Evolutionary conservation across 2,797 vertebrate species (phyloP).

Genomic region (Leptoclinus maculatus): DNA sequence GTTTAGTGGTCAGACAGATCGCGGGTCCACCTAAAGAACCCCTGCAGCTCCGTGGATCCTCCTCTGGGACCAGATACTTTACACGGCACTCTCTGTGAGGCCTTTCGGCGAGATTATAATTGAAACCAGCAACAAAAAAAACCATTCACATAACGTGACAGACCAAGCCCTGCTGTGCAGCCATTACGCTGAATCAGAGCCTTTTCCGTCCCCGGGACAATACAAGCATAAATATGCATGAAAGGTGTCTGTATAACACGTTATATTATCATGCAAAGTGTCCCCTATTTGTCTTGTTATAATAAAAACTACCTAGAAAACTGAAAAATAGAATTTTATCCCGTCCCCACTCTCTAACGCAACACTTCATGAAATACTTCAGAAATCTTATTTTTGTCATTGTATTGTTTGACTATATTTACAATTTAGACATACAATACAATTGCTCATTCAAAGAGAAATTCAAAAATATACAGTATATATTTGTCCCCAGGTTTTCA

Average conservation of each 20-base stretch:
- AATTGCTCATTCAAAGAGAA: background rate
- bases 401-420: background rate
- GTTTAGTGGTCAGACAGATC: conserved; percentile 35
- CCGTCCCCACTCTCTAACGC: background rate
- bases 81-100: conserved; percentile 22
- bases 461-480: no score
- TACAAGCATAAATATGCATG: background rate
- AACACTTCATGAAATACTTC: background rate
- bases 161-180: conserved; percentile 47
- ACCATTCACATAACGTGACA: conserved; percentile 48
- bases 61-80: conserved; percentile 48
- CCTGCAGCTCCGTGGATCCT: conserved; percentile 44
- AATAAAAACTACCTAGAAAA: background rate
- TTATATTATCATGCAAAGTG: background rate
- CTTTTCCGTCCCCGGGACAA: background rate
- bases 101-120: conserved; percentile 60
- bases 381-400: background rate
- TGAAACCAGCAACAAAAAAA: conserved; percentile 66
- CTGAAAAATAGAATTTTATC: background rate
- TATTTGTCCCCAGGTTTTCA: background rate
- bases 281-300: background rate
- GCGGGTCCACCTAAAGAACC: conserved; percentile 30
- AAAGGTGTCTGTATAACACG: background rate
- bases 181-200: background rate
- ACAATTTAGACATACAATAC: background rate